A percentile compares a stretch with the other conserved stretches of the same genome.
These are phyloP conservation scores for Chiloscyllium plagiosum DNA, from an alignment of 2,113 vertebrate species.

Conservation along the genomic window DNA sequence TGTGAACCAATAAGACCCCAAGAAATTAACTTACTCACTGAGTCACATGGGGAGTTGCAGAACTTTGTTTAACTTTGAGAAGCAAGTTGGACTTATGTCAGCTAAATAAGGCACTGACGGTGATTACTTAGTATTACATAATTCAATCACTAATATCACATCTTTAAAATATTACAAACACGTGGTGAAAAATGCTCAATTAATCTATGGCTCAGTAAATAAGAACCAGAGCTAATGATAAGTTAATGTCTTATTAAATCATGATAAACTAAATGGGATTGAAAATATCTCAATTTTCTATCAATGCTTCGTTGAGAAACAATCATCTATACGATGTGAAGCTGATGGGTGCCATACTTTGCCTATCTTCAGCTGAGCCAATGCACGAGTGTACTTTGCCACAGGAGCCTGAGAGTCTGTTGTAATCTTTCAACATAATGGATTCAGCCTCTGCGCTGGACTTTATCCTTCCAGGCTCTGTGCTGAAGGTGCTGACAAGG, in stretches of 20 bases:
- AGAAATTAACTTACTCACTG: background rate
- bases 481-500: slow-evolving; percentile 59
- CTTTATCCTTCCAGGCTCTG: slow-evolving; percentile 49
- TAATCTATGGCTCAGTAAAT: background rate
- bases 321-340: slow-evolving; percentile 32
- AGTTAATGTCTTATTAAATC: background rate
- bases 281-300: background rate
- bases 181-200: background rate
- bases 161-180: background rate
- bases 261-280: background rate
- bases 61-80: background rate
- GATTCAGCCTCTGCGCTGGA: slow-evolving; percentile 45
- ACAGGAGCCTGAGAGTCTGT: slow-evolving; percentile 45
- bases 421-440: slow-evolving; percentile 49
- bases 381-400: background rate
- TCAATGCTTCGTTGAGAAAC: background rate
- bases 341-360: slow-evolving; percentile 30
- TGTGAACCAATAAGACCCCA: background rate
- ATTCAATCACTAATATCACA: background rate
- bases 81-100: background rate
- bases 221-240: background rate
- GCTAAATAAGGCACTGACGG: background rate
- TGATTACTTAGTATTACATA: background rate
- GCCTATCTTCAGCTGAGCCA: slow-evolving; percentile 46
- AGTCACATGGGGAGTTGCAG: background rate